Conservation (phyloP, 2,888 invertebrate genomes). For the Cephus sareptanus region DNA sequence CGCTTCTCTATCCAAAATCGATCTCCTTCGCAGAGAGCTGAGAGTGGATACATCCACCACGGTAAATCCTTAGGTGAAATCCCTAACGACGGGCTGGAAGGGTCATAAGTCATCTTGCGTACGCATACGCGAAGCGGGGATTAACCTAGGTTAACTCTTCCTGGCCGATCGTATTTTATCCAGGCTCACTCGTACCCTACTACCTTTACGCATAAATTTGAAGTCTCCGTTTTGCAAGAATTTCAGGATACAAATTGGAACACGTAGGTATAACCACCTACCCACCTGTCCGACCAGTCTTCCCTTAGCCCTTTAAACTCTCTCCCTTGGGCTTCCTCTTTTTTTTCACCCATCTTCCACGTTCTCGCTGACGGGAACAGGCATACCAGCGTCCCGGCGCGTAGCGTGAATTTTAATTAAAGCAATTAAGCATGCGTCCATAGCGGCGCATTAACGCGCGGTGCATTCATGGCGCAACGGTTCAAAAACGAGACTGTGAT, state of each 20-base stretch:
- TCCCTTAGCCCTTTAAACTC: background rate
- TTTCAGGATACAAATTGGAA: background rate
- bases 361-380: background rate
- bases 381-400: constrained; percentile 11
- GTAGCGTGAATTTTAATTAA: constrained; percentile 62
- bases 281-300: background rate
- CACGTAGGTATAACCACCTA: background rate
- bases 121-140: background rate
- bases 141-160: background rate
- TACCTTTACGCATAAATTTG: background rate
- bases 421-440: constrained; percentile 52
- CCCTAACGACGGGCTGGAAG: background rate
- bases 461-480: constrained; percentile 31
- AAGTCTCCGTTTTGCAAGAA: background rate
- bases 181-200: background rate
- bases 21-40: background rate
- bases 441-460: constrained; percentile 21
- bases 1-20: background rate
- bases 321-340: background rate
- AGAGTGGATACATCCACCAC: background rate
- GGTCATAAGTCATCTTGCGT: background rate
- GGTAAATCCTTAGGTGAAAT: background rate
- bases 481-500: constrained; percentile 43
- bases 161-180: background rate
- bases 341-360: background rate